A percentile compares a stretch with the other conserved stretches of the same genome.
These are phyloP conservation scores for Gambusia affinis DNA, from an alignment of 2,113 vertebrate species.

Conservation along the genomic window DNA sequence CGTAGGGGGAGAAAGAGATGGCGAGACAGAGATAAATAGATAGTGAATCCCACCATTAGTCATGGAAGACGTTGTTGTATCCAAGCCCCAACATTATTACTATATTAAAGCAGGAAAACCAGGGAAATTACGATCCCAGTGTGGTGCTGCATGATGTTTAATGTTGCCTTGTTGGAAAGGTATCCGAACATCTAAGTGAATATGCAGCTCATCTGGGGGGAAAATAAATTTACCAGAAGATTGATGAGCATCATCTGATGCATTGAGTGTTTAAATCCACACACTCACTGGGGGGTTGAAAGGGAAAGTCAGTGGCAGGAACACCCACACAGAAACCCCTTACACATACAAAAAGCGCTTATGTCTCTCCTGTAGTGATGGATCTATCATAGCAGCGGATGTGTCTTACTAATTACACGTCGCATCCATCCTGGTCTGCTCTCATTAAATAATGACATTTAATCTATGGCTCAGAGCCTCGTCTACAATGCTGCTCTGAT, in stretches of 20 bases:
- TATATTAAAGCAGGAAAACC: slow-evolving; percentile 32
- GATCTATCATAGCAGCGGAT: slow-evolving; percentile 61
- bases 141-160: not conserved
- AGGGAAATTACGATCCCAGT: slow-evolving; percentile 5
- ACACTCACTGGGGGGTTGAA: slow-evolving; percentile 28
- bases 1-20: not conserved
- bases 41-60: slow-evolving; percentile 38
- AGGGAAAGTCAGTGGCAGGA: slow-evolving; percentile 19
- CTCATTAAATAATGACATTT: slow-evolving; percentile 75
- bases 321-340: slow-evolving; percentile 25
- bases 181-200: slow-evolving; percentile 4
- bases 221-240: slow-evolving; percentile 48
- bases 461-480: slow-evolving; percentile 59
- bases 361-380: slow-evolving; percentile 47
- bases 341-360: not conserved
- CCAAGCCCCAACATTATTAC: slow-evolving; percentile 53
- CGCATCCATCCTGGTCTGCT: slow-evolving; percentile 64
- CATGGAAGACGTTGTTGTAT: slow-evolving; percentile 54
- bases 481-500: slow-evolving; percentile 55
- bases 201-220: slow-evolving; percentile 13
- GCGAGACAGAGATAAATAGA: slow-evolving; percentile 42
- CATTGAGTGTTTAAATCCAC: slow-evolving; percentile 55
- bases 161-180: slow-evolving; percentile 14
- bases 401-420: slow-evolving; percentile 68
- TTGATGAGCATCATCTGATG: slow-evolving; percentile 58